These are phyloP conservation scores for Aromia moschata DNA, from an alignment of 2,888 invertebrate genomes.

Conservation along the genomic window DNA sequence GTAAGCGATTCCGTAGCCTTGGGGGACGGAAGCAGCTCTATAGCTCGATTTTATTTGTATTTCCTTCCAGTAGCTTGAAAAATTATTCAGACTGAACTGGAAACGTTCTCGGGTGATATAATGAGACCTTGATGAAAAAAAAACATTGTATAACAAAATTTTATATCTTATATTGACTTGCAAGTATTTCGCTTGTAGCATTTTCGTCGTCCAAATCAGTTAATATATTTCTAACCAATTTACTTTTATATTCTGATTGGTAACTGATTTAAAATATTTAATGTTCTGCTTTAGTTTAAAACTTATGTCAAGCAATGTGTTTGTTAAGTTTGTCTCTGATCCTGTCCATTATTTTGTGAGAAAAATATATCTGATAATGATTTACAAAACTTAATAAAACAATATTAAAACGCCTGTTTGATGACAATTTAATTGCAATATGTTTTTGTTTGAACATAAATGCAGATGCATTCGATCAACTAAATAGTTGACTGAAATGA, in stretches of 20 bases:
- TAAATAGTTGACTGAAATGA: not conserved
- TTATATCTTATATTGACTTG: not conserved
- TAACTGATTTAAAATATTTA: too few relatives aligned
- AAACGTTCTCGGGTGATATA: too few relatives aligned
- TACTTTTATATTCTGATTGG: not conserved
- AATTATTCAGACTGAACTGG: not conserved
- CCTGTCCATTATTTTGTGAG: too few relatives aligned
- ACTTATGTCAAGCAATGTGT: too few relatives aligned
- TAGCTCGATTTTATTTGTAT: conserved; percentile 35
- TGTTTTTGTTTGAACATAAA: too few relatives aligned
- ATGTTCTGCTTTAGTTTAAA: too few relatives aligned
- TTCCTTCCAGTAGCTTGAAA: not conserved
- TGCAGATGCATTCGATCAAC: not conserved
- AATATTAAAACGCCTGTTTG: too few relatives aligned
- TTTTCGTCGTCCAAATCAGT: not conserved
- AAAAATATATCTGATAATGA: too few relatives aligned
- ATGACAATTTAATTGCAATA: too few relatives aligned
- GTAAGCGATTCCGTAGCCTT: conserved; percentile 39
- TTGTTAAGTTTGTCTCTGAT: too few relatives aligned
- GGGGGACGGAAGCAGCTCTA: conserved; percentile 46
- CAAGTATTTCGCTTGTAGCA: not conserved
- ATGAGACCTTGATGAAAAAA: not conserved
- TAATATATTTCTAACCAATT: not conserved
- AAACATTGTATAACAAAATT: not conserved
- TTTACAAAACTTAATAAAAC: too few relatives aligned